Base-by-base conservation (phyloP, 1,140 invertebrate species). In the Stegodyphus mimosarum region DNA sequence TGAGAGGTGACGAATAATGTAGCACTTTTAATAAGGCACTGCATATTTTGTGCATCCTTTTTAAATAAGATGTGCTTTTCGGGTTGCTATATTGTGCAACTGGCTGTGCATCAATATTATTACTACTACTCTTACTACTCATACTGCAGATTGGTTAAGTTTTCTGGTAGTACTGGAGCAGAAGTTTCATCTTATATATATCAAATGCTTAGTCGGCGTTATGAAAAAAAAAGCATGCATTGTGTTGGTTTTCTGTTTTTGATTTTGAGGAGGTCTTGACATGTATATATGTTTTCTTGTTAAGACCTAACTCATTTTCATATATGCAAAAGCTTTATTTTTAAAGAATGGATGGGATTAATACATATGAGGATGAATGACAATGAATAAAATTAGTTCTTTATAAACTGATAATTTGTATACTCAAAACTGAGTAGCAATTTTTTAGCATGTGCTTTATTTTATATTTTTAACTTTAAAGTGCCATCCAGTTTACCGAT, bases 1-100 rank as follows among this genome's bases (percentile, higher is more conserved):
- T 11, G 49, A 51, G 49, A 52, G 50, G 18, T 9, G 53, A 70
- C 52, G 33, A 50, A 66, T 67, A 55, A 51, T 71, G 49, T 71
- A 69, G 77, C 77, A 80, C 67, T 80, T 66, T 80, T 17, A 67
- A 80, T 60, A 49, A 80, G 77, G 77, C 77, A 80, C 77, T 80
- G 77, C 77, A 80, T 78, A 53, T 71, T 55, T 70, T 79, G 51
- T 69, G 64, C 51, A 15, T 69, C 76, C 76, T 78, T 69, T 69
- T 70, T 33, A 60, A 48, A 53, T 33, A 71, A 71, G 77, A 52
- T 71, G 67, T 71, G 67, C 67, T 80, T 80, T 78, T 70, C 64
- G 17, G 64, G 64, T 67, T 78, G 72, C 72, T 74, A 51, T 53
- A 60, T 60, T 60, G 15, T 64, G 74, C 74, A 76, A 76, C 74